Evolutionary conservation across 2,113 vertebrate species (phyloP), one percentile per base, ranked within the genome.

Genomic region (Phaethornis superciliosus): DNA sequence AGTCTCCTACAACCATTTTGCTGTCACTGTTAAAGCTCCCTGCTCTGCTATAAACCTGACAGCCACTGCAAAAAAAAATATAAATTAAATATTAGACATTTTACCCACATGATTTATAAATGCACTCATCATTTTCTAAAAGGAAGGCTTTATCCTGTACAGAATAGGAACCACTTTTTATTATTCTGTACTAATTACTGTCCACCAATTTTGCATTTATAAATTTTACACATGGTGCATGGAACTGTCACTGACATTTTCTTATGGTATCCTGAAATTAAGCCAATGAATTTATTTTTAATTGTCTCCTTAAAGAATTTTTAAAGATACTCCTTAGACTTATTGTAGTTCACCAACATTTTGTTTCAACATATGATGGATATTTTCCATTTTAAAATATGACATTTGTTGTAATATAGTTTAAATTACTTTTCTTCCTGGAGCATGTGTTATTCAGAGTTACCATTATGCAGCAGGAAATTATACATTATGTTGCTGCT

Each of bases 361-460:
- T 95, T 85, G 91, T 88, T 95, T 91, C 88, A 89, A 75, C 10
- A 37, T 24, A 52, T 97, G 98, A 98, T 97, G 95, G 96, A 98
- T 98, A 77, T 96, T 74, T 97, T 95, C 95, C 96, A 96, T 98
- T 98, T 97, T 97, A 95, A 97, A 98, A 97, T 96, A 97, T 96
- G 97, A 96, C 97, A 95, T 96, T 97, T 96, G 96, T 98, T 98
- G 97, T 96, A 97, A 97, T 98, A 96, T 94, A 96, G 95, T 95
- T 97, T 98, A 98, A 98, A 98, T 98, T 97, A 98, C 97, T 96
- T 98, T 97, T 97, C 94, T 97, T 97, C 96, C 44, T 24, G 60
- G 60, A 96, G 93, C 95, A 96, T 96, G 94, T 91, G 51, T 97
- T 97, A 95, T 96, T 95, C 86, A 92, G 97, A 97, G 95, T 96